Percentiles rank a stretch among this genome's conserved stretches.
phyloP scores from a whole-genome alignment of 2,888 invertebrate species.

The Drosophila limbata region DNA sequence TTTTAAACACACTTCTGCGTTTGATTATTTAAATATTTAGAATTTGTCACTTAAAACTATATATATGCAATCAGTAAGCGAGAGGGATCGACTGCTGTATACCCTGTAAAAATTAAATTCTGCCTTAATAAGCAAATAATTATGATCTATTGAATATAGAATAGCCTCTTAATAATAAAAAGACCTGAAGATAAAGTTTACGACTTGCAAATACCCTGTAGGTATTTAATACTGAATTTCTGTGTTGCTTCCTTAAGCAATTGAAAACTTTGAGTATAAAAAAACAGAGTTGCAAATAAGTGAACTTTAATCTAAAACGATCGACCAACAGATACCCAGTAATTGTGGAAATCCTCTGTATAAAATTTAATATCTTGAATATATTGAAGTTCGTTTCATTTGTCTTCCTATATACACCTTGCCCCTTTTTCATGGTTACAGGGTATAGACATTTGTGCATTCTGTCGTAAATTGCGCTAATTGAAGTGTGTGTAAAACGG shows the following conservation, averaged over 20 bases:
- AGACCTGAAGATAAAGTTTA: too few species aligned
- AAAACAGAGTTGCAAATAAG: neutral
- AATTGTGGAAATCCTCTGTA: neutral
- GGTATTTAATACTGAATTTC: too few species aligned
- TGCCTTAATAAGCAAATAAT: too few species aligned
- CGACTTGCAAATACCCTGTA: neutral
- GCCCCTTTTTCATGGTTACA: neutral
- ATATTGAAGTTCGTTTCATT: neutral
- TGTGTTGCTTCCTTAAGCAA: too few species aligned
- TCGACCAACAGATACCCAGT: neutral
- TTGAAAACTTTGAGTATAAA: too few species aligned
- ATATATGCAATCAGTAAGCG: neutral
- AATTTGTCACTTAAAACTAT: neutral
- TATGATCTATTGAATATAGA: too few species aligned
- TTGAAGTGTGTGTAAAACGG: conserved; percentile 7
- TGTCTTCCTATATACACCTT: neutral
- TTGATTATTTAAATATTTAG: neutral
- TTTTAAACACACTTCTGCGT: neutral
- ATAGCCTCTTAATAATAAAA: too few species aligned
- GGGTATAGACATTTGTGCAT: conserved; percentile 2
- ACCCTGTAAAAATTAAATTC: neutral
- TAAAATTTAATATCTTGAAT: neutral
- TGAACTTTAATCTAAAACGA: neutral
- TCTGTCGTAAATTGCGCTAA: conserved; percentile 7
- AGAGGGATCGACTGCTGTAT: neutral